A percentile compares a stretch with the other conserved stretches of the same genome.
Conservation (phyloP, 2,888 invertebrate genomes). For the Aplocera efformata region DNA sequence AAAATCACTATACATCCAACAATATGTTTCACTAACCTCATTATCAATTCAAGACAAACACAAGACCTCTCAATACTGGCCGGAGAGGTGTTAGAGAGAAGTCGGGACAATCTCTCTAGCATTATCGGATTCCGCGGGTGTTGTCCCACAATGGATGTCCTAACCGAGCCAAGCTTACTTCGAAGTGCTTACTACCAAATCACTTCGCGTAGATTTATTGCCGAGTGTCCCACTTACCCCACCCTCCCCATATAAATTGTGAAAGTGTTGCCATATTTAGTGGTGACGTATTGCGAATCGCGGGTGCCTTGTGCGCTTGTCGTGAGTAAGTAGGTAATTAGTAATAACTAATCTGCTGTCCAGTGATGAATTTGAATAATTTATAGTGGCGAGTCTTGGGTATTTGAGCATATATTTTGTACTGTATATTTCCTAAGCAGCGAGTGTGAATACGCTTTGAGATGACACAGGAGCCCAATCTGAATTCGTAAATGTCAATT, state of each 20-base stretch:
- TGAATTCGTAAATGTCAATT: too few relatives aligned
- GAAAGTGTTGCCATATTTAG: conserved; percentile 79
- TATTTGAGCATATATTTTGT: too few relatives aligned
- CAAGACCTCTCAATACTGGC: conserved; percentile 45
- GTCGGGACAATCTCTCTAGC: conserved; percentile 74
- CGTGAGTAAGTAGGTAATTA: conserved; percentile 48
- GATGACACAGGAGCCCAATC: too few relatives aligned
- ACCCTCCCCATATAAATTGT: conserved; percentile 71
- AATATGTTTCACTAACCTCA: not conserved
- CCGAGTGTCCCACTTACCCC: conserved; percentile 67
- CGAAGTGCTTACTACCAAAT: conserved; percentile 78
- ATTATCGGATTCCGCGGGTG: conserved; percentile 77
- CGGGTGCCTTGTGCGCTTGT: conserved; percentile 65
- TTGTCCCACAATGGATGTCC: conserved; percentile 73
- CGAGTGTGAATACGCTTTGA: too few relatives aligned
- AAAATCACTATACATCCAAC: too few relatives aligned
- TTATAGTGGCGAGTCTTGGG: conserved; percentile 53
- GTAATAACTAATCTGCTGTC: conserved; percentile 73
- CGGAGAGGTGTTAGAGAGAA: conserved; percentile 73
- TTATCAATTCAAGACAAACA: conserved; percentile 35
- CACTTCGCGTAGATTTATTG: conserved; percentile 76
- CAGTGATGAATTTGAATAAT: conserved; percentile 73
- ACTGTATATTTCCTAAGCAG: too few relatives aligned
- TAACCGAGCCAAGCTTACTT: conserved; percentile 71
- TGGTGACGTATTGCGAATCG: conserved; percentile 76